These are phyloP conservation scores for Chauna torquata DNA, from an alignment of 2,113 vertebrate genomes.

Conservation along the genomic window DNA sequence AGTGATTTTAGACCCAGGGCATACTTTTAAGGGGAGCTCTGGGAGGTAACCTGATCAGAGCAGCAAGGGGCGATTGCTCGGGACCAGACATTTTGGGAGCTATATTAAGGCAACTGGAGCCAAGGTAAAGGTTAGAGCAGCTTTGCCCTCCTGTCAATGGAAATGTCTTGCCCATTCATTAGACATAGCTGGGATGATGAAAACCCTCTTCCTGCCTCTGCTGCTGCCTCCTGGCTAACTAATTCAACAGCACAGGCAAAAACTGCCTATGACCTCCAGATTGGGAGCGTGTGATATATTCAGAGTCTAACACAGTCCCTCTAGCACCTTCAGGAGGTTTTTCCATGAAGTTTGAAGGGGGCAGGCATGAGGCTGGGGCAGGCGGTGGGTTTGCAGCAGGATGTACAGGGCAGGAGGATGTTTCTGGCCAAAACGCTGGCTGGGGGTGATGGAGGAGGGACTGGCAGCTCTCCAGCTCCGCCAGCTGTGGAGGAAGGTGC, in stretches of 20 bases:
- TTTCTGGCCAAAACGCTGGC: not conserved
- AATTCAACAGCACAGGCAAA: not conserved
- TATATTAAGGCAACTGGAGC: conserved; percentile 25
- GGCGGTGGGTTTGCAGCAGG: not conserved
- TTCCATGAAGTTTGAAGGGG: not conserved
- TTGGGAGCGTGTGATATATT: not conserved
- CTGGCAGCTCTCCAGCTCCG: fast-evolving
- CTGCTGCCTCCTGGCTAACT: not conserved
- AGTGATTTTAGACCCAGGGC: not conserved
- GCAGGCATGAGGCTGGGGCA: not conserved
- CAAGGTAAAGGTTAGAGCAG: not conserved
- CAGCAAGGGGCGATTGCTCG: not conserved
- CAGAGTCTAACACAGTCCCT: not conserved
- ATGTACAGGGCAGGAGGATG: fast-evolving
- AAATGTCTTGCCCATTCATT: not conserved
- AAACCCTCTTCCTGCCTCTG: not conserved
- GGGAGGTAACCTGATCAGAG: conserved; percentile 31
- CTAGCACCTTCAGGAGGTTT: not conserved
- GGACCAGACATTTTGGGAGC: not conserved
- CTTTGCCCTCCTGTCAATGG: not conserved
- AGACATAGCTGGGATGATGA: not conserved
- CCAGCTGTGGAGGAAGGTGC: not conserved
- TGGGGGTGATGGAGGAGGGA: not conserved
- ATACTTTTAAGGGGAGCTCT: not conserved
- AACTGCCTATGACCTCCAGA: not conserved